Evolutionary conservation across 2,888 invertebrate species (phyloP), one percentile per base, ranked within the genome.

Genomic region (Dicranocentrus wangi): DNA sequence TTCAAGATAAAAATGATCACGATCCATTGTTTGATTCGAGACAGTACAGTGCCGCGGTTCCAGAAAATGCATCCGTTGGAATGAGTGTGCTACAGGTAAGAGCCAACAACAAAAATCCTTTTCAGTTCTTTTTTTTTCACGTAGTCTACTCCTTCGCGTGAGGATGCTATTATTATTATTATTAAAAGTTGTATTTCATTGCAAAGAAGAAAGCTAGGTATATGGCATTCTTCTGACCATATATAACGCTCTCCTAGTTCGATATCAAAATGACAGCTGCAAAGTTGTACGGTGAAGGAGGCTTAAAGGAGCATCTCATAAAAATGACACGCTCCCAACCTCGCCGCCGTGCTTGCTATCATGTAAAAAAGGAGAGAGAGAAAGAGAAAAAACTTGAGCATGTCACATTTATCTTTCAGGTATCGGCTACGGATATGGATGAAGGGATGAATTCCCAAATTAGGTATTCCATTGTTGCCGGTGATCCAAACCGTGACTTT

Each of bases 61-160:
- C 95, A 0, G 98, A 98, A 90, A 96, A 97, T 89, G 95, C 96
- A n/a, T 94, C 94, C 85, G 95, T 97, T 86, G 98, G 97, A 5
- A 94, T 95, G 53, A 95, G 94, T 88, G 94, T 98, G 0, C 89
- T 97, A 51, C 95, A 95, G 91, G 94, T 94, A 89, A 68, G 63
- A 27, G 15, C 8, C n/a, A 13, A 47, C 47, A 39, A 65, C 28
- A 32, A 32, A 61, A 61, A 23, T 8, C 58, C 7, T 58, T 58
- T 23, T 3, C 39, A 39, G n/a, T n/a, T n/a, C n/a, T n/a, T n/a
- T n/a, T n/a, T n/a, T n/a, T n/a, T n/a, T n/a, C n/a, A n/a, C n/a
- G n/a, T n/a, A n/a, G n/a, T n/a, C n/a, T n/a, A n/a, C n/a, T n/a
- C n/a, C n/a, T n/a, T n/a, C n/a, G n/a, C n/a, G n/a, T n/a, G n/a